phyloP scores from a whole-genome alignment of 2,888 invertebrate genomes.

The Drosophila cognata region DNA sequence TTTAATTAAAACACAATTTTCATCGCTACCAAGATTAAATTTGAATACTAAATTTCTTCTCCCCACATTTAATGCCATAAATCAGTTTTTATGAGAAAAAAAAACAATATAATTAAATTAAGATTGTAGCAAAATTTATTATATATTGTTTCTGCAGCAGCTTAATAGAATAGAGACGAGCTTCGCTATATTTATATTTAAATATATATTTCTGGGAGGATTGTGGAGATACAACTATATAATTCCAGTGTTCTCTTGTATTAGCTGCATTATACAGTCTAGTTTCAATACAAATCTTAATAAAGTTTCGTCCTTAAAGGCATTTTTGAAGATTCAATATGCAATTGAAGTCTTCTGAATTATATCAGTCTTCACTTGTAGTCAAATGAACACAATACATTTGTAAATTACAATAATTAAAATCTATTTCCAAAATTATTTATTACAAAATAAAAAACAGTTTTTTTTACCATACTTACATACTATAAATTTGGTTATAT shows the following conservation, averaged over 20 bases:
- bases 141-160: neutral
- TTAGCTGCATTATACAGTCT: neutral
- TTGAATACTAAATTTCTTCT: conserved; percentile 5
- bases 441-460: neutral
- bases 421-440: neutral
- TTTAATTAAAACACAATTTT: conserved; percentile 39
- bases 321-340: neutral
- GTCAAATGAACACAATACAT: neutral
- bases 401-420: neutral
- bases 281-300: neutral
- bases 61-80: neutral
- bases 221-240: neutral
- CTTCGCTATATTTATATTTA: neutral
- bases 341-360: neutral
- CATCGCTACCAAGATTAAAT: conserved; percentile 19
- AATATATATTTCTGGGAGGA: neutral
- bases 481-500: neutral
- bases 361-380: neutral
- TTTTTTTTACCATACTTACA: neutral
- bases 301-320: neutral
- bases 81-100: neutral
- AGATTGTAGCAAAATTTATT: neutral
- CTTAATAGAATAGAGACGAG: neutral
- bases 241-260: rapidly evolving
- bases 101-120: neutral